These are phyloP conservation scores for Habrosyne pyritoides DNA, from an alignment of 2,888 invertebrate genomes.

Conservation along the genomic window DNA sequence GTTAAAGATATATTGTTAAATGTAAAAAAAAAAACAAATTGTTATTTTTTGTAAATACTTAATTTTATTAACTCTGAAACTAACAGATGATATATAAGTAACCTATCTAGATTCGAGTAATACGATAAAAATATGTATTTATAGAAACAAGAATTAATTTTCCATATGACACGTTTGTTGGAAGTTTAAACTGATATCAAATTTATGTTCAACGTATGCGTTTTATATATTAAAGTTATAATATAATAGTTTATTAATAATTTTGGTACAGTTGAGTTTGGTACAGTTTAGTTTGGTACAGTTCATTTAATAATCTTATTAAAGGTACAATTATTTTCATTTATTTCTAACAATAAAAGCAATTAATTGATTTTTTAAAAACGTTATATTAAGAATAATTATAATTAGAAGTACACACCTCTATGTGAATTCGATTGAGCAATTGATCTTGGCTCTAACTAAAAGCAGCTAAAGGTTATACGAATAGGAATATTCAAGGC, in stretches of 20 bases:
- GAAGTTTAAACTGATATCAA: conserved; percentile 14
- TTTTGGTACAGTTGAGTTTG: too few species aligned
- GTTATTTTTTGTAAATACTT: conserved; percentile 76
- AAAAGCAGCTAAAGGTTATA: background rate
- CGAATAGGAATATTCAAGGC: conserved; percentile 1
- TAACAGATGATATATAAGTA: conserved; percentile 82
- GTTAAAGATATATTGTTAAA: conserved; percentile 2
- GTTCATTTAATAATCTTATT: background rate
- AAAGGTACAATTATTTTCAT: background rate
- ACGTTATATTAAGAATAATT: too few species aligned
- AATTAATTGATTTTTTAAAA: background rate
- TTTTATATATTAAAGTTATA: too few species aligned
- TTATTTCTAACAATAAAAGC: too few species aligned
- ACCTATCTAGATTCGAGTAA: conserved; percentile 81
- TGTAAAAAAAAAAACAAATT: conserved; percentile 56
- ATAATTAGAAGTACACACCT: too few species aligned
- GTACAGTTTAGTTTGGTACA: too few species aligned
- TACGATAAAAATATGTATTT: conserved; percentile 74
- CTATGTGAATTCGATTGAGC: conserved; percentile 3
- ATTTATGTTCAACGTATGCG: background rate
- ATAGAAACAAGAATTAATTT: conserved; percentile 77
- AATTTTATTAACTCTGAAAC: conserved; percentile 83
- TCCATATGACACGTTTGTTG: conserved; percentile 45
- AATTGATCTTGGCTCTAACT: conserved; percentile 1
- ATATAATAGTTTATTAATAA: too few species aligned